Base-by-base conservation (phyloP, 2,113 vertebrate genomes). In the Phalacrocorax aristotelis region DNA sequence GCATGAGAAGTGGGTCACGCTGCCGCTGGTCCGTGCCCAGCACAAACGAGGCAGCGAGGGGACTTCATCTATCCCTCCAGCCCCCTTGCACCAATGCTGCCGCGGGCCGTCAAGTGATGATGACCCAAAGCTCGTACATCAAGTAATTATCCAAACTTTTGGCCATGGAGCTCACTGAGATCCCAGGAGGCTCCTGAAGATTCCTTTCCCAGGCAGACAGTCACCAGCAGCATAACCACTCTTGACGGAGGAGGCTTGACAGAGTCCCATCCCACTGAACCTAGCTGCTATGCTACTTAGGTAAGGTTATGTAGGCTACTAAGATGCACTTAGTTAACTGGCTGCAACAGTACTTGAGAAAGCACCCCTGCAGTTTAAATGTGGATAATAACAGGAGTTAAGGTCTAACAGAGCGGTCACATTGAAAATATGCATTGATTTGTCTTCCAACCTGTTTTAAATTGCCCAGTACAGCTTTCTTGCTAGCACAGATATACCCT, bases 1-100 rank as follows among this genome's bases (percentile, higher is more conserved):
- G 30, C 2, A 0, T 26, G 49, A 78, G 13, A 19, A 6, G 60
- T 9, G 3, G 5, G 19, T 58, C 34, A 10, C 3, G 13, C 25
- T 34, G 44, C 20, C 14, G 64, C 34, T 18, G 32, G 2, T 15
- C 44, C 2, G 0, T n/a, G 38, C 27, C 40, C 17, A 19, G 58
- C 32, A 17, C 29, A 10, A 22, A 54, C 0, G 3, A 38, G n/a
- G 14, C 27, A 48, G 10, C 0, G 0, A 1, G 2, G 42, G 14
- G 10, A 2, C 46, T 69, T 46, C 26, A 32, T 7, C 32, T 15
- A 19, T 11, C 20, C 19, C 46, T 40, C 38, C 14, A 34, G 34
- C 15, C 15, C 5, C 2, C 34, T 55, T 30, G 25, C n/a, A 4
- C 10, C 30, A 40, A 2, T 0, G 0, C 38, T 1, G 3, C 32